Conservation (phyloP, 1,140 invertebrate species). For the Probaryconus sp. region DNA sequence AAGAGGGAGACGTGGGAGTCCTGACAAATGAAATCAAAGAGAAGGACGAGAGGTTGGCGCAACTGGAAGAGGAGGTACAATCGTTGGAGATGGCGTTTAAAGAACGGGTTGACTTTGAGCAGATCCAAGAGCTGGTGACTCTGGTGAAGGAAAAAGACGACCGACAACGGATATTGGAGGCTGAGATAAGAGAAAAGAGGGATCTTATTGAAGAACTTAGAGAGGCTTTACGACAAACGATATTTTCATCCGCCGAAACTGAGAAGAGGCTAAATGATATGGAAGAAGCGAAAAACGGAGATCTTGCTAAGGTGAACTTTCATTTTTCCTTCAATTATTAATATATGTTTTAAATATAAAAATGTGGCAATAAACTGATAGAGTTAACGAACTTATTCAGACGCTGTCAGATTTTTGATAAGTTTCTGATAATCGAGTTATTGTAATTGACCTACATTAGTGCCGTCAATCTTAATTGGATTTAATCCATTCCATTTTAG, state of each 20-base stretch:
- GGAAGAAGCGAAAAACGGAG: conserved; percentile 80
- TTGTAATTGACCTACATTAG: no score
- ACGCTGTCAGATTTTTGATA: no score
- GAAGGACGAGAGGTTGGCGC: conserved; percentile 63
- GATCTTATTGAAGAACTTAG: conserved; percentile 66
- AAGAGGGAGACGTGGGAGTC: conserved; percentile 61
- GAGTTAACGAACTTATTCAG: no score
- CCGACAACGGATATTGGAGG: conserved; percentile 55
- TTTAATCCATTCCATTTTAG: no score
- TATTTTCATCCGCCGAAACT: conserved; percentile 82
- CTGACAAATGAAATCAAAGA: conserved; percentile 69
- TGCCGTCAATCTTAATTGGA: no score
- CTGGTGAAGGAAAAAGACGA: conserved; percentile 70
- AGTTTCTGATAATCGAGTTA: no score
- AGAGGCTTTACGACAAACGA: conserved; percentile 68
- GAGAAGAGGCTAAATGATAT: conserved; percentile 82
- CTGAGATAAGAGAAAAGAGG: conserved; percentile 55
- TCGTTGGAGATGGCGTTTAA: conserved; percentile 68
- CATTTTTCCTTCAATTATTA: no score
- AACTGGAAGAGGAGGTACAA: conserved; percentile 70
- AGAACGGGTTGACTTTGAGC: conserved; percentile 70
- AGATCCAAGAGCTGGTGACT: conserved; percentile 70
- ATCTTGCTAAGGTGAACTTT: conserved; percentile 81
- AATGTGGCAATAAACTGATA: no score
- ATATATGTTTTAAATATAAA: no score